Base-by-base conservation (phyloP, 2,888 invertebrate species). In the Rhabditoides inermis region DNA sequence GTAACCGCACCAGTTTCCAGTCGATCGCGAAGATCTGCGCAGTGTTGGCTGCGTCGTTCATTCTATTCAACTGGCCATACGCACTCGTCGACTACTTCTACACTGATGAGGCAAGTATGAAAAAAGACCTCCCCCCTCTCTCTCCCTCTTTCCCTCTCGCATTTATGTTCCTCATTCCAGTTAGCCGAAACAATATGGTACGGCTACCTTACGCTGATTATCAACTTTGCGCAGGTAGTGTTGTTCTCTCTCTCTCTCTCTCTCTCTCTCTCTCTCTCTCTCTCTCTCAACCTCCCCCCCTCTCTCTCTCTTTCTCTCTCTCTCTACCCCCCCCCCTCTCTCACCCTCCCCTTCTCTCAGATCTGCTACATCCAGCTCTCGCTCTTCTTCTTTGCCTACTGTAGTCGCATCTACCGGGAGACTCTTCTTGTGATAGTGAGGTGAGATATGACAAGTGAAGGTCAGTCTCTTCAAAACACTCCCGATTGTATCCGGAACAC, bases 1-100 rank as follows among this genome's bases (percentile, higher is more conserved):
- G n/a, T n/a, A n/a, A n/a, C n/a, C n/a, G n/a, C n/a, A 23, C n/a
- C 45, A 5, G 15, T 18, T 37, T 57, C 22, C 49, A 62, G 61
- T 62, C 62, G 6, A 63, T 53, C 12, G 60, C 63, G 18, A 60
- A 55, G 26, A 63, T 63, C 42, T 56, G 58, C 26, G 53, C 49
- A 30, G 56, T 63, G 30, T 56, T 64, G 15, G 56, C 63, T 3
- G 28, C 60, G 15, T 53, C 63, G 3, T 63, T 51, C 49, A 53
- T 62, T 28, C 18, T 59, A 10, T 63, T 60, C 52, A 63, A 63
- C 25, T 63, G 63, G 59, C 63, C 63, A 7, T 63, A 63, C 37
- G 59, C 62, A 2, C 23, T 63, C n/a, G 53, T 62, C 36, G 63
- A 63, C 41, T 63, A 57, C 45, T 60, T 63, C 40, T 63, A 63